Conservation (phyloP, 2,888 invertebrate species). For the Boloria selene region DNA sequence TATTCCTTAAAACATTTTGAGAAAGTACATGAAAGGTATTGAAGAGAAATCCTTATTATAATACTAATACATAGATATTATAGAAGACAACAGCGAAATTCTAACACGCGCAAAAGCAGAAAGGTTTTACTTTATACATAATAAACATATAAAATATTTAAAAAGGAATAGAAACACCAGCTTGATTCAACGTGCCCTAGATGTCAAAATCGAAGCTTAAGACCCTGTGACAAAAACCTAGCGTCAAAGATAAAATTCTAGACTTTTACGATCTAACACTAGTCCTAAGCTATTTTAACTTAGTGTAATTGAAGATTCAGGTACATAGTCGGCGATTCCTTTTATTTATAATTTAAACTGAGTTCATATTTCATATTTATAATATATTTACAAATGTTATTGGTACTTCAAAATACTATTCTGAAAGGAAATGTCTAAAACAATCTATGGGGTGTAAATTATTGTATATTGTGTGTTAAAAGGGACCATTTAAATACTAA, state of each 20-base stretch:
- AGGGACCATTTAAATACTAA: conserved; percentile 34
- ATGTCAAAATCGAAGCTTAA: conserved; percentile 50
- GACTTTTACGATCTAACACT: conserved; percentile 69
- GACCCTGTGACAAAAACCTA: conserved; percentile 78
- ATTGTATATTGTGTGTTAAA: conserved; percentile 1
- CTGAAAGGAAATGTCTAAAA: conserved; percentile 5
- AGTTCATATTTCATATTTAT: conserved; percentile 51
- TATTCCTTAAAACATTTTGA: too few species aligned
- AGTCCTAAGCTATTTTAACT: conserved; percentile 67
- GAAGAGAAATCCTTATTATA: conserved; percentile 1
- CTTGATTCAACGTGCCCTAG: conserved; percentile 45
- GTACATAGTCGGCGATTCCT: conserved; percentile 76
- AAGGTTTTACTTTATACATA: conserved; percentile 32
- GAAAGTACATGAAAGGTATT: too few species aligned
- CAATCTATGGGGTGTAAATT: conserved; percentile 2
- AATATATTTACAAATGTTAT: conserved; percentile 64
- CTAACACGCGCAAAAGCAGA: conserved; percentile 40
- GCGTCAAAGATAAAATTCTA: conserved; percentile 71
- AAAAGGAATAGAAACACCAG: conserved; percentile 39
- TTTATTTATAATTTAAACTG: conserved; percentile 55
- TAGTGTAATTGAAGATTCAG: conserved; percentile 80
- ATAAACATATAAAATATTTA: conserved; percentile 29
- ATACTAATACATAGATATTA: background rate
- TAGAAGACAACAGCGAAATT: conserved; percentile 64
- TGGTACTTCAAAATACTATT: conserved; percentile 47